Evolutionary conservation across 2,113 vertebrate species (phyloP), one percentile per base, ranked within the genome.

Genomic region (Dissostichus mawsoni): DNA sequence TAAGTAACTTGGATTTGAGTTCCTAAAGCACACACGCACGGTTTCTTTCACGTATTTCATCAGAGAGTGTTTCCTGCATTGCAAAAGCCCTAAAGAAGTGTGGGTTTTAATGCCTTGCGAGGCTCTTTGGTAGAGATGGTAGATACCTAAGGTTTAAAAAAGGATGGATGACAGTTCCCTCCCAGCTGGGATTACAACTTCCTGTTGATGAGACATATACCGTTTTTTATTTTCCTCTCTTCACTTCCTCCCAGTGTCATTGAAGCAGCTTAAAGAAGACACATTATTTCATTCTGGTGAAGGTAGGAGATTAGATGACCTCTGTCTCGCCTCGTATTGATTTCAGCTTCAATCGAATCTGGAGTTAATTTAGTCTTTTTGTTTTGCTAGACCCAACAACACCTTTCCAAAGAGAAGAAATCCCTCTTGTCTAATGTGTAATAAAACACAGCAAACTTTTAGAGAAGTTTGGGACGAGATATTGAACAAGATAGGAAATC

Each of bases 341-440:
- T 78, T 78, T 75, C 61, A 17, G 25, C 66, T 78, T 51, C 47
- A 67, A 78, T 71, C 71, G 59, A 75, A 75, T 85, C 72, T 29
- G 23, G 55, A 41, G 55, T 57, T 76, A 17, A 41, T 41, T 8
- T 41, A 41, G 6, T 41, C 36, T 56, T 23, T 51, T 64, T 70
- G 29, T 23, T 16, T 29, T 41, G 45, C 29, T 75, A 23, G 18
- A 58, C 63, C 73, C 82, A 51, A 33, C 47, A 36, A 44, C n/a
- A 63, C 56, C 76, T 41, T 41, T 41, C 5, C 7, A 8, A 41
- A 41, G 36, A 68, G 17, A 17, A 12, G 5, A 17, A 11, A n/a
- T 14, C 12, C 11, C 8, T 13, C 11, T n/a, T 33, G 45, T 50
- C 63, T 65, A 20, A 51, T 70, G 65, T 50, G 17, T n/a, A 11